Evolutionary conservation across 2,113 vertebrate species (phyloP).

Genomic region (Takifugu bimaculatus): DNA sequence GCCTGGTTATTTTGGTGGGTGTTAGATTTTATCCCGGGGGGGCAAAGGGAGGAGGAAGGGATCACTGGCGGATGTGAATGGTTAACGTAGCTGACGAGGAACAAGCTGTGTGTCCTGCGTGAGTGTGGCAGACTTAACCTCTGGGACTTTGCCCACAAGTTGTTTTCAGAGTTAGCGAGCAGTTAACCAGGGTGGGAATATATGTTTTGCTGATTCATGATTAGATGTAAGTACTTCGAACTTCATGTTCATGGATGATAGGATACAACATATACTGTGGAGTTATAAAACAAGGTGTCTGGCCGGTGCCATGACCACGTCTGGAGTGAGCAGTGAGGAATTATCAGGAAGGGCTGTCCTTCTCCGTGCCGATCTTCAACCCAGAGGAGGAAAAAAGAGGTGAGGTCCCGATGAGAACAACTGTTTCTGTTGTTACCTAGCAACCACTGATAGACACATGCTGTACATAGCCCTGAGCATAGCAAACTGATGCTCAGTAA

Average conservation of each 20-base stretch:
- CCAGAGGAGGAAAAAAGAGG: conserved; percentile 18
- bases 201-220: too few species aligned
- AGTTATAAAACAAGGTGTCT: too few species aligned
- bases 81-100: conserved; percentile 63
- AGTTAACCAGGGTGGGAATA: too few species aligned
- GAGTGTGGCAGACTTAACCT: conserved; percentile 34
- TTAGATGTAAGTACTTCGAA: too few species aligned
- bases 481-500: conserved; percentile 50
- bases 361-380: conserved; percentile 36
- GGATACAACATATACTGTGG: too few species aligned
- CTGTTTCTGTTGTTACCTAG: conserved; percentile 57
- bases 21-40: conserved; percentile 58
- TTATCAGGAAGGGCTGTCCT: conserved; percentile 33
- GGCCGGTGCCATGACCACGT: conserved; percentile 21
- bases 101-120: conserved; percentile 23
- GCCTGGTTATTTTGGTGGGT: conserved; percentile 64
- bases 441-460: conserved; percentile 49
- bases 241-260: too few species aligned
- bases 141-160: conserved; percentile 25
- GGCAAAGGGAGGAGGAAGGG: conserved; percentile 23
- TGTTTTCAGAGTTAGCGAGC: conserved; percentile 30
- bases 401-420: conserved; percentile 39
- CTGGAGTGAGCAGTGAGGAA: conserved; percentile 37
- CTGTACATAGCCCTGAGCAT: conserved; percentile 42
- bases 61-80: conserved; percentile 60